Evolutionary conservation across 2,113 vertebrate genomes (phyloP).

Genomic region (Clarias macrocephalus): DNA sequence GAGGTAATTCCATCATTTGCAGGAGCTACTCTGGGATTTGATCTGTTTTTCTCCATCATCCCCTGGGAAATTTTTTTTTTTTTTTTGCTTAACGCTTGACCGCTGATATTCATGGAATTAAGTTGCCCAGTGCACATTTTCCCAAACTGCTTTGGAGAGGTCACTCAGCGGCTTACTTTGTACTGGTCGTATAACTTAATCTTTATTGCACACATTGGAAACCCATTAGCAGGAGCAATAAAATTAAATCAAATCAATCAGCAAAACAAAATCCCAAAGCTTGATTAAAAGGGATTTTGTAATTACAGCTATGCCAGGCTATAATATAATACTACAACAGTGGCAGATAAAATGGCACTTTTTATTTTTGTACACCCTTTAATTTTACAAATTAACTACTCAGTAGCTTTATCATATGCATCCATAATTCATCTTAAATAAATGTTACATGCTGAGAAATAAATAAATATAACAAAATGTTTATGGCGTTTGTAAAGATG

Average conservation of each 20-base stretch:
- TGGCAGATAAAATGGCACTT: background rate
- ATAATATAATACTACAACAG: background rate
- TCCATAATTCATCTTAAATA: background rate
- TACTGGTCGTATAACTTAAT: background rate
- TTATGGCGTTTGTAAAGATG: background rate
- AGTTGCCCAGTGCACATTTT: background rate
- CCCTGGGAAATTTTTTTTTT: background rate
- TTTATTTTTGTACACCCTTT: background rate
- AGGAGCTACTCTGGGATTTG: background rate
- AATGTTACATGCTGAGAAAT: background rate
- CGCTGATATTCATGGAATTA: background rate
- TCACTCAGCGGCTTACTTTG: background rate
- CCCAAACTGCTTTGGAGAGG: background rate
- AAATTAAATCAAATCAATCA: background rate
- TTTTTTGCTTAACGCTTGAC: background rate
- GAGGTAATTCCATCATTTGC: background rate
- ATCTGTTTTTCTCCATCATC: background rate
- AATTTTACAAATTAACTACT: background rate
- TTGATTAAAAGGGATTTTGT: background rate
- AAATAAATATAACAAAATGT: background rate
- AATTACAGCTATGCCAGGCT: background rate
- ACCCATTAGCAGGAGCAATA: background rate
- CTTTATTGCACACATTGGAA: background rate
- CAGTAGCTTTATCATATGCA: background rate
- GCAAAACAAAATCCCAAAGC: background rate